Evolutionary conservation across 2,888 invertebrate genomes (phyloP).

Genomic region (Acrobasis suavella): DNA sequence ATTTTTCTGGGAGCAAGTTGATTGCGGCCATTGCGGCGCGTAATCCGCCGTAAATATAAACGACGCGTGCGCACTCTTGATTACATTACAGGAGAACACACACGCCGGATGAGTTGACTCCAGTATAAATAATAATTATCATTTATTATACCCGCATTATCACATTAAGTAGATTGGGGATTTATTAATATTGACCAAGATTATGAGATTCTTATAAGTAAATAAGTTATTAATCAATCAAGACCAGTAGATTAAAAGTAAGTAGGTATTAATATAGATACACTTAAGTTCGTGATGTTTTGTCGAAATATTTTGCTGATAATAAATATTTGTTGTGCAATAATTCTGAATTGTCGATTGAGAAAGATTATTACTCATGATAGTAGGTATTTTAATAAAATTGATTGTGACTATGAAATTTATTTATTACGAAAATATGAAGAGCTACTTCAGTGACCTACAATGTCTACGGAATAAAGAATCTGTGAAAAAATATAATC

Average conservation of each 20-base stretch:
- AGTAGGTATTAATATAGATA: too few relatives aligned
- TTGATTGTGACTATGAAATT: too few relatives aligned
- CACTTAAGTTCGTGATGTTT: too few relatives aligned
- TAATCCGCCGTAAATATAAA: constrained; percentile 80
- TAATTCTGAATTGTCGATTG: too few relatives aligned
- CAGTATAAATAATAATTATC: constrained; percentile 38
- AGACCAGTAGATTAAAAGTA: background rate
- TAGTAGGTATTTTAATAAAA: too few relatives aligned
- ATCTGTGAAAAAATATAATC: too few relatives aligned
- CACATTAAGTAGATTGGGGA: constrained; percentile 11
- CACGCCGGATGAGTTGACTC: constrained; percentile 51
- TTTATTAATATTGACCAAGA: constrained; percentile 14
- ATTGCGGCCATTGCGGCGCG: constrained; percentile 54
- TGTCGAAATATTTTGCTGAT: too few relatives aligned
- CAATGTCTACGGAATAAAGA: too few relatives aligned
- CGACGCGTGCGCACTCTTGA: constrained; percentile 70
- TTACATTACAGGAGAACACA: constrained; percentile 62
- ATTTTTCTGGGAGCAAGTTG: constrained; percentile 57
- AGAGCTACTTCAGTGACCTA: too few relatives aligned
- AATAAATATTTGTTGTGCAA: too few relatives aligned
- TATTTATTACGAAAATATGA: too few relatives aligned
- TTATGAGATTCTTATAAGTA: constrained; percentile 15
- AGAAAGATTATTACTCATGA: too few relatives aligned
- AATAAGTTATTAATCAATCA: constrained; percentile 6
- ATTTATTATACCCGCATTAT: constrained; percentile 29